Evolutionary conservation across 2,113 vertebrate species (phyloP).

Genomic region (Salvator merianae): DNA sequence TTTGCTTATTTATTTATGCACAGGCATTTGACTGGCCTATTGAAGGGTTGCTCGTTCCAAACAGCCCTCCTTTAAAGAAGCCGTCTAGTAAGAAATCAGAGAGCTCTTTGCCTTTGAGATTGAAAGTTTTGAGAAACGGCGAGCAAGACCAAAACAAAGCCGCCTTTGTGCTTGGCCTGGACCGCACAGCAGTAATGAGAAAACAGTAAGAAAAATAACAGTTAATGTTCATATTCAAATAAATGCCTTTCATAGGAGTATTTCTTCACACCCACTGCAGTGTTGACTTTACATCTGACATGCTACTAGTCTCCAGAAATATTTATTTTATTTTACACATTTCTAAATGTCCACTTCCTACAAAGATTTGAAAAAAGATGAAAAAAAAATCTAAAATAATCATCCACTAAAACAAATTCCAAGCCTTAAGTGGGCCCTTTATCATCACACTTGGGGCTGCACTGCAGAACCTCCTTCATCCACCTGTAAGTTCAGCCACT

Average conservation of each 20-base stretch:
- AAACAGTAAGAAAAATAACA: constrained; percentile 42
- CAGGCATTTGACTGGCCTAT: constrained; percentile 63
- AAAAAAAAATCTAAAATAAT: background rate
- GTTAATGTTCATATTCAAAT: constrained; percentile 7
- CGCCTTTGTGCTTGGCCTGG: constrained; percentile 10
- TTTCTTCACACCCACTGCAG: background rate
- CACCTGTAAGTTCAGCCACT: background rate
- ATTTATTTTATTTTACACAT: too few species aligned
- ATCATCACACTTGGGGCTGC: fast-evolving
- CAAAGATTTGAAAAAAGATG: too few species aligned
- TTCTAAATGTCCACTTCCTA: too few species aligned
- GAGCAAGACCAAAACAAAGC: constrained; percentile 48
- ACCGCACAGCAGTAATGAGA: constrained; percentile 31
- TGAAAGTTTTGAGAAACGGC: constrained; percentile 51
- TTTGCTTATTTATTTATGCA: constrained; percentile 37
- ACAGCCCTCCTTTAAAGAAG: constrained; percentile 52
- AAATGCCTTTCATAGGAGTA: background rate
- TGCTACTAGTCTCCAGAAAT: background rate
- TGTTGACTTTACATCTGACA: constrained; percentile 1
- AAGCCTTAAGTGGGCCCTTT: background rate
- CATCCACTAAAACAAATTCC: background rate
- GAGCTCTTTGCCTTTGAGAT: constrained; percentile 31
- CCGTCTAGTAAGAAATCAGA: constrained; percentile 5
- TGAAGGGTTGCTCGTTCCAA: constrained; percentile 62
- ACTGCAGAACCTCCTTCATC: fast-evolving